Percentiles rank a stretch among this genome's conserved stretches.
These are phyloP conservation scores for Atrichornis clamosus DNA, from an alignment of 2,113 vertebrate species.

Conservation along the genomic window DNA sequence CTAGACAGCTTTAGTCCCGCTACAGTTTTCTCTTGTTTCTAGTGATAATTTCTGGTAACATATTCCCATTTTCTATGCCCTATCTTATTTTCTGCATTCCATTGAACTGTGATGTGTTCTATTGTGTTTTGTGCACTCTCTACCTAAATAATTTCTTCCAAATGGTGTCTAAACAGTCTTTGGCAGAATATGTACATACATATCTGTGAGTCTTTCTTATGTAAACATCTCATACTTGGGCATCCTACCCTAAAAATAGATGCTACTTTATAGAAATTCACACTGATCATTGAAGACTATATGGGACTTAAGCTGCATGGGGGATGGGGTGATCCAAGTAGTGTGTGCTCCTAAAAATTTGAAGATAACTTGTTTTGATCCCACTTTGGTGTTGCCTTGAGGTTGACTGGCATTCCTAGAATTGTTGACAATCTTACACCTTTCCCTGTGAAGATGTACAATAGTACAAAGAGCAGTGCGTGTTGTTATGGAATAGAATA, in stretches of 20 bases:
- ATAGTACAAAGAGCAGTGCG: background rate
- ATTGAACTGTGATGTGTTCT: background rate
- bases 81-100: background rate
- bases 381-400: background rate
- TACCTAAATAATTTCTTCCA: background rate
- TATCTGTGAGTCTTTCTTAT: background rate
- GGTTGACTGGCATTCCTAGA: background rate
- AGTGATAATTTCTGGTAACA: too few relatives aligned
- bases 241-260: background rate
- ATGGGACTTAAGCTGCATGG: background rate
- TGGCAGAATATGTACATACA: background rate
- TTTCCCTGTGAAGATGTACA: background rate
- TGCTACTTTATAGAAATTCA: background rate
- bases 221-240: background rate
- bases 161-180: background rate
- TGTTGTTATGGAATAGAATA: background rate
- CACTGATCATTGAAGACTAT: background rate
- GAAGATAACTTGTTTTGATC: background rate
- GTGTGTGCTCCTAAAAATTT: background rate
- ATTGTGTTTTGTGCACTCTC: background rate
- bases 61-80: background rate
- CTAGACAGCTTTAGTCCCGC: background rate
- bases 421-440: background rate
- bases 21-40: background rate
- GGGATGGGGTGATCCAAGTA: background rate